Percentiles rank a stretch among this genome's conserved stretches.
Conservation (phyloP, 2,888 invertebrate species). For the Bimastos eiseni region DNA sequence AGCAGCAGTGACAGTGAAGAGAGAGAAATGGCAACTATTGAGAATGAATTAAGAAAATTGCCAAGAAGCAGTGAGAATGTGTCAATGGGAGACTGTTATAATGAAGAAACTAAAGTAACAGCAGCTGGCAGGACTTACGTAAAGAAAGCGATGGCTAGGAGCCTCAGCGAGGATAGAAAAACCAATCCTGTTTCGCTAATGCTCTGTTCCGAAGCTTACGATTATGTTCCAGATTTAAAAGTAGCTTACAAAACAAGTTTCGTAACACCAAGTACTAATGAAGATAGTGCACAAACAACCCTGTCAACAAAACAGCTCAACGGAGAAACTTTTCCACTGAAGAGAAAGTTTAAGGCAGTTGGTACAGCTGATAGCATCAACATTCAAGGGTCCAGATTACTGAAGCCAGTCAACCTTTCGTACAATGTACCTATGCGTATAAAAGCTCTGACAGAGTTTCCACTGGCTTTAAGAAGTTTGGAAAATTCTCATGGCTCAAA, state of each 20-base stretch:
- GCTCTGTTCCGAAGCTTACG: neutral
- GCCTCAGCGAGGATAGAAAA: neutral
- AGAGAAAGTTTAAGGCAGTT: neutral
- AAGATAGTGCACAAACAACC: neutral
- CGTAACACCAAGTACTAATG: neutral
- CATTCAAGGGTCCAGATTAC: neutral
- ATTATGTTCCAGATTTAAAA: neutral
- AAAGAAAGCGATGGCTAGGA: neutral
- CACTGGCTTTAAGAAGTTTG: neutral
- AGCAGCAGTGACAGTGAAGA: neutral
- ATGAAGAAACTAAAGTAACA: neutral
- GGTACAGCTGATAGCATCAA: neutral
- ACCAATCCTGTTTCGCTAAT: neutral
- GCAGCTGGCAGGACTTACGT: neutral
- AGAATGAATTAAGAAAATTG: neutral
- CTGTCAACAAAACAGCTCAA: neutral
- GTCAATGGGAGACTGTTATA: neutral
- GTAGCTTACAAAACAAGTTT: neutral
- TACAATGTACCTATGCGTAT: neutral
- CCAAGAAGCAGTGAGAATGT: too few relatives aligned
- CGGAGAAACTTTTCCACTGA: neutral
- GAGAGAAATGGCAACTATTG: neutral
- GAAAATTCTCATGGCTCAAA: constrained; percentile 10
- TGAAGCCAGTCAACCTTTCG: neutral
- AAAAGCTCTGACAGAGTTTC: constrained; percentile 24